phyloP scores from a whole-genome alignment of 2,113 vertebrate species.

The Boulengeromyrus knoepffleri region DNA sequence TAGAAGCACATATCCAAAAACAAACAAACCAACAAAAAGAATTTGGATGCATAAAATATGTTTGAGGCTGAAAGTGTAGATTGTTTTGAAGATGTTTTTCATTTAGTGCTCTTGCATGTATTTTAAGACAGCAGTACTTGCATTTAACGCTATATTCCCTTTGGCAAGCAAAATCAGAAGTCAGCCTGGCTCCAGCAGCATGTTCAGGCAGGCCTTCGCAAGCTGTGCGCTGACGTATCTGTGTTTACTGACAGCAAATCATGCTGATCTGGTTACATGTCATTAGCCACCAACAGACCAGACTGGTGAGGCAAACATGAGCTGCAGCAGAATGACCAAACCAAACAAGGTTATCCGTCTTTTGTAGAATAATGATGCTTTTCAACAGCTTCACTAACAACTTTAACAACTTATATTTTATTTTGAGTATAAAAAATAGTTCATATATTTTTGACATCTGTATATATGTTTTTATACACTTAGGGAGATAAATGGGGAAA shows the following conservation, averaged over 20 bases:
- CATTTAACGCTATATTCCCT: background rate
- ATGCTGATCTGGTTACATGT: conserved; percentile 1
- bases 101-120: background rate
- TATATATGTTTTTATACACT: background rate
- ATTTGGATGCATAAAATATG: background rate
- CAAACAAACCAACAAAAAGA: background rate
- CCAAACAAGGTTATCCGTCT: background rate
- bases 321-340: background rate
- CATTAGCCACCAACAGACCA: background rate
- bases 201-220: background rate
- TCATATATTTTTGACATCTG: background rate
- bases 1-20: background rate
- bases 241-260: conserved; percentile 5
- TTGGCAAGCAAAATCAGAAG: background rate
- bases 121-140: background rate
- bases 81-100: background rate
- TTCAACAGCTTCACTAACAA: background rate
- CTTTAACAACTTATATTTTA: background rate
- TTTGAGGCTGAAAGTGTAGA: background rate
- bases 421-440: background rate
- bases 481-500: background rate
- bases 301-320: background rate
- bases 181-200: background rate
- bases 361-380: background rate
- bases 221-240: background rate